Base-by-base conservation (phyloP, 2,113 vertebrate species). In the Nannospalax galili region DNA sequence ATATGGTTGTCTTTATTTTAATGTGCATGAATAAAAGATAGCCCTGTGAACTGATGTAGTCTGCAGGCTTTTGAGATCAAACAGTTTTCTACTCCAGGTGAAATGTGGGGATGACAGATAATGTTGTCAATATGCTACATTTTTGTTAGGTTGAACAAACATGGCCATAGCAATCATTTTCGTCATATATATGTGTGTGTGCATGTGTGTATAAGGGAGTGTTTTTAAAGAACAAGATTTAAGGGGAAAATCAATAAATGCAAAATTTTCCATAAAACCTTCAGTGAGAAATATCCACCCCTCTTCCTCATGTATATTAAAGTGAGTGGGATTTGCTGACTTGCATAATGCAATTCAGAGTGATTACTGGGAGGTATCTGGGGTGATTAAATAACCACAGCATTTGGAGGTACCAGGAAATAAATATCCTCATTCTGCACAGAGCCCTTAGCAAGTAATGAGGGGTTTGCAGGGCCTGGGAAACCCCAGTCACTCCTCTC, bases 21-120 rank as follows among this genome's bases (percentile, higher is more conserved):
- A 98, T 96, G 98, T 94, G 92, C 87, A 98, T 98, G 98, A 98
- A 98, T 98, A 98, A 98, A 98, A 98, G 96, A 98, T 98, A 96
- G 97, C 95, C 93, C 92, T 97, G 89, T 0, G 28, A 98, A 97
- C 97, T 93, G 96, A 97, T 98, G 97, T 91, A 90, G 95, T 97
- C 97, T 81, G 94, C 85, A 96, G 96, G 88, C 97, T 98, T 98
- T 93, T 74, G 97, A 98, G 97, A 98, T 98, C 98, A 98, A 98
- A 98, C 97, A 88, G 89, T 98, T 98, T 96, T 94, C 90, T 97
- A 98, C 97, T 97, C 70, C 97, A 98, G 98, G 98, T 98, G 97
- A 98, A 98, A 98, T 97, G 98, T 98, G 98, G 96, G 94, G 96
- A 97, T 97, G 97, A 98, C 97, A 98, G 98, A 98, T 97, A 98